Evolutionary conservation across 2,888 invertebrate genomes (phyloP).

Genomic region (Leucophora obtusa): DNA sequence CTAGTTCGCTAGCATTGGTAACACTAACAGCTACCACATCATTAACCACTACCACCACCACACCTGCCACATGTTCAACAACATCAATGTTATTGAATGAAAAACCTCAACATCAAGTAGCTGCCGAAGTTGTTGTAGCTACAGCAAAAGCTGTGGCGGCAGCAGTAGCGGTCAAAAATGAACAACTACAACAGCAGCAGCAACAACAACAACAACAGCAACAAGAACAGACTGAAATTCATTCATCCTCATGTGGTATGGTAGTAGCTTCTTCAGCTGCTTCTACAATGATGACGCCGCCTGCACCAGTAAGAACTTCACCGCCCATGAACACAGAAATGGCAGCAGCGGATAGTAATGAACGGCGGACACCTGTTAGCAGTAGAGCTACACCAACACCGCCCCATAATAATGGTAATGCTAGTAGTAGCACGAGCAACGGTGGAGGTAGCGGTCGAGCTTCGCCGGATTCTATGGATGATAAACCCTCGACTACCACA

Average conservation of each 20-base stretch:
- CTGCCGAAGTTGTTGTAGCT: constrained; percentile 63
- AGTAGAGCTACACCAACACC: constrained; percentile 73
- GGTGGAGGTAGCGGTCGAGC: constrained; percentile 76
- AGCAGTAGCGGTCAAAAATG: constrained; percentile 56
- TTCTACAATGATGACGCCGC: constrained; percentile 75
- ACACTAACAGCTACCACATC: constrained; percentile 69
- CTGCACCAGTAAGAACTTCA: constrained; percentile 68
- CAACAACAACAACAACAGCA: constrained; percentile 63
- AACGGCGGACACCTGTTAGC: constrained; percentile 62
- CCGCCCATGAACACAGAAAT: constrained; percentile 65
- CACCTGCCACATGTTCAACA: constrained; percentile 65
- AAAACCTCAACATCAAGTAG: constrained; percentile 58
- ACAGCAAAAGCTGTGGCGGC: constrained; percentile 65
- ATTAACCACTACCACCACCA: constrained; percentile 66
- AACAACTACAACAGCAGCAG: constrained; percentile 56
- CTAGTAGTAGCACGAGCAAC: constrained; percentile 72
- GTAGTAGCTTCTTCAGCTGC: constrained; percentile 72
- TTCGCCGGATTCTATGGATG: constrained; percentile 77
- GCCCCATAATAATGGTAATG: constrained; percentile 75
- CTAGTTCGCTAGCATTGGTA: constrained; percentile 67
- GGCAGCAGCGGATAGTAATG: constrained; percentile 56
- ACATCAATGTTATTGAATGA: constrained; percentile 60
- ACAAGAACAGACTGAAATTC: constrained; percentile 74
- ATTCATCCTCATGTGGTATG: constrained; percentile 74
- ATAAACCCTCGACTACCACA: constrained; percentile 74